phyloP scores from a whole-genome alignment of 2,797 vertebrate species.

The Bryconaethiops microstoma region DNA sequence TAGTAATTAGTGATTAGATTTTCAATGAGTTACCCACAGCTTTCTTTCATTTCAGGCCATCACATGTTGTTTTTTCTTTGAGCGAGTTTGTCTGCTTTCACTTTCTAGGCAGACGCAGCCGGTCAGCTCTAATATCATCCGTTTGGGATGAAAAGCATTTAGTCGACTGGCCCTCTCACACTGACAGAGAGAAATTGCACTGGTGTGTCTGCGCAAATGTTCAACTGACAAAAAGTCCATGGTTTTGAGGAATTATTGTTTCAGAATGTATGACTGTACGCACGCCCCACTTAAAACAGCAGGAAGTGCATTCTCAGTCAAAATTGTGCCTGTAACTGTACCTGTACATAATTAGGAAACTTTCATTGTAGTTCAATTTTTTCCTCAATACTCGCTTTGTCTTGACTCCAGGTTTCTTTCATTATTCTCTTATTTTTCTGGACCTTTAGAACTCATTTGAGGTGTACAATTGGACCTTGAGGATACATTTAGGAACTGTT shows the following conservation, averaged over 20 bases:
- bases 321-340: too few species aligned
- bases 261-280: conserved; percentile 20
- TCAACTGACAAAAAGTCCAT: conserved; percentile 3
- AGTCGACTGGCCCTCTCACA: not conserved
- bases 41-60: not conserved
- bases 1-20: not conserved
- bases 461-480: too few species aligned
- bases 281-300: not conserved
- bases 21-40: not conserved
- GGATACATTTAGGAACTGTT: too few species aligned
- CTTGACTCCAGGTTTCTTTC: too few species aligned
- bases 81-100: not conserved
- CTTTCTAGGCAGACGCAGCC: not conserved
- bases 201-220: conserved; percentile 1
- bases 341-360: too few species aligned
- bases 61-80: not conserved
- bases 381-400: too few species aligned
- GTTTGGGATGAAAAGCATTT: not conserved
- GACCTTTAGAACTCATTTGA: too few species aligned
- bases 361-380: too few species aligned
- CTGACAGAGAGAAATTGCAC: not conserved
- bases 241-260: not conserved
- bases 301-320: not conserved
- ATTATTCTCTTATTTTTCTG: too few species aligned
- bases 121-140: not conserved